These are phyloP conservation scores for Apostichopus californicus DNA, from an alignment of 35 echinoderm and acorn worm genomes.

Conservation along the genomic window DNA sequence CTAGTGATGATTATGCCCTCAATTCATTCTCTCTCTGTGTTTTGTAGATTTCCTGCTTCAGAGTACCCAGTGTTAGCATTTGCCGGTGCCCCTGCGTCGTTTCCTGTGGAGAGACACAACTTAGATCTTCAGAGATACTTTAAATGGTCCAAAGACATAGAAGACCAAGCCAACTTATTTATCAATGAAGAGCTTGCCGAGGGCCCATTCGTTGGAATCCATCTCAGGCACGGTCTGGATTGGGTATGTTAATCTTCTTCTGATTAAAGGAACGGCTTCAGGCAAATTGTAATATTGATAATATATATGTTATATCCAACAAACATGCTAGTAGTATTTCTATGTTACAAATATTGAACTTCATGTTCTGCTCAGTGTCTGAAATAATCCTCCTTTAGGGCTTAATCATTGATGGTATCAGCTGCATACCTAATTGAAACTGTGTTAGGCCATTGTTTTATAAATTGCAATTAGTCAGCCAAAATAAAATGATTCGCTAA, in stretches of 20 bases:
- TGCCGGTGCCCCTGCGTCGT: conserved; percentile 83
- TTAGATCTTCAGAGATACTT: conserved; percentile 75
- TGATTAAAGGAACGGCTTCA: neutral
- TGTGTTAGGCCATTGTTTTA: no score
- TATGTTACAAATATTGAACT: no score
- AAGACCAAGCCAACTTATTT: conserved; percentile 73
- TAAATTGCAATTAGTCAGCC: no score
- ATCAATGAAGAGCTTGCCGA: conserved; percentile 74
- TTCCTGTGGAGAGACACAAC: conserved; percentile 77
- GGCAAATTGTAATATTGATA: no score
- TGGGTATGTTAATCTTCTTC: conserved; percentile 71
- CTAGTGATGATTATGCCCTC: no score
- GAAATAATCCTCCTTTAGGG: no score
- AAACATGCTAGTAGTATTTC: no score
- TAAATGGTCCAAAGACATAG: conserved; percentile 76
- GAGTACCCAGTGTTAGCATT: conserved; percentile 86
- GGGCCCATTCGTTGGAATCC: conserved; percentile 89
- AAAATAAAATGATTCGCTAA: no score
- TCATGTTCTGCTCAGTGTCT: no score
- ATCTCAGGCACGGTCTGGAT: conserved; percentile 85
- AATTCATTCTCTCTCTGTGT: neutral
- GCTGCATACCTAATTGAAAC: no score
- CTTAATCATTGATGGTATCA: no score
- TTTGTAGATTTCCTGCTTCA: conserved; percentile 80
- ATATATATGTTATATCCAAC: no score